These are phyloP conservation scores for Watsonalla cultraria DNA, from an alignment of 2,888 invertebrate species.

Conservation along the genomic window DNA sequence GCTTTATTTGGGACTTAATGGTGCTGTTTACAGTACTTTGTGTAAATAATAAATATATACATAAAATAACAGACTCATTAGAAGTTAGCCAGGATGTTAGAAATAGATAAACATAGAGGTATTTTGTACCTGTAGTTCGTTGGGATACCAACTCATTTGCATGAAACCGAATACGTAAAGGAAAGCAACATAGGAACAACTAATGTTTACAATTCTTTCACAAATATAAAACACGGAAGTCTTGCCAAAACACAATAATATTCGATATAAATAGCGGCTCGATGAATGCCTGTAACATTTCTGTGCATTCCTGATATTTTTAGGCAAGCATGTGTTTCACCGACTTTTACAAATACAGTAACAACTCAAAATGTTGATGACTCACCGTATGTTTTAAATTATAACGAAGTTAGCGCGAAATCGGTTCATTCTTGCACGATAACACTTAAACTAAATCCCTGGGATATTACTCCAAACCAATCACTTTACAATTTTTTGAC, in stretches of 20 bases:
- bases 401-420: constrained; percentile 70
- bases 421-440: constrained; percentile 64
- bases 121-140: not conserved
- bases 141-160: not conserved
- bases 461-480: constrained; percentile 62
- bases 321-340: constrained; percentile 25
- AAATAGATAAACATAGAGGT: too few relatives aligned
- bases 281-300: constrained; percentile 7
- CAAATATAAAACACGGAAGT: constrained; percentile 26
- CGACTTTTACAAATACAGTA: constrained; percentile 23
- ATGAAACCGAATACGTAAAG: not conserved
- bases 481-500: constrained; percentile 55
- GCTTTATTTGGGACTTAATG: too few relatives aligned
- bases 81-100: too few relatives aligned
- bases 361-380: constrained; percentile 58
- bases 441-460: constrained; percentile 58
- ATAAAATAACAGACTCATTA: too few relatives aligned
- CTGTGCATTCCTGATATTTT: constrained; percentile 20
- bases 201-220: constrained; percentile 25
- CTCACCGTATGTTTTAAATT: constrained; percentile 77
- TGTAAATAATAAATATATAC: too few relatives aligned
- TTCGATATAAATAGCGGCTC: constrained; percentile 38
- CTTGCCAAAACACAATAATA: constrained; percentile 24
- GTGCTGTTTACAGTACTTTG: too few relatives aligned
- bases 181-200: not conserved